These are phyloP conservation scores for Isaurus tuberculatus DNA, from an alignment of 92 coral and sea anemone genomes.

Conservation along the genomic window DNA sequence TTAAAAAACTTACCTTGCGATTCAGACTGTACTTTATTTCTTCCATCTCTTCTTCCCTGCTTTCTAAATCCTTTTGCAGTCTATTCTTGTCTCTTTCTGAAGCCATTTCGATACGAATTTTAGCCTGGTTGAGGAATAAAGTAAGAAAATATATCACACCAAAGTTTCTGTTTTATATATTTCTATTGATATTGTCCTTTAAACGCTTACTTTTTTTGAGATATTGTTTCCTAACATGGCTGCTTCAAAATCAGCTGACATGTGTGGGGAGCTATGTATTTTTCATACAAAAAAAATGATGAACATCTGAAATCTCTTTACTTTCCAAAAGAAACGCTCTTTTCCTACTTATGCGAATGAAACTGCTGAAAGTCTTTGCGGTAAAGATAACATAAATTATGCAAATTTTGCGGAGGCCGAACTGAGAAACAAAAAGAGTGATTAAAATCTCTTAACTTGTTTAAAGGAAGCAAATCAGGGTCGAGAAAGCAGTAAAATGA, in stretches of 20 bases:
- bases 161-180: neutral
- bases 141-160: neutral
- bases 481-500: no score
- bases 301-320: no score
- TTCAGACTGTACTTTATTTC: conserved; percentile 78
- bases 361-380: no score
- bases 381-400: no score
- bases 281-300: neutral
- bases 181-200: neutral
- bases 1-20: conserved; percentile 71
- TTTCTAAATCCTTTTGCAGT: conserved; percentile 85
- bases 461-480: no score
- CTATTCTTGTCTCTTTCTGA: conserved; percentile 82
- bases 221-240: neutral
- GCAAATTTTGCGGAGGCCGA: no score
- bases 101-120: conserved; percentile 95
- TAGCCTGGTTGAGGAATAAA: conserved; percentile 58
- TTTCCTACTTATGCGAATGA: no score
- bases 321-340: no score
- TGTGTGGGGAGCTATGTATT: neutral
- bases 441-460: no score
- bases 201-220: neutral
- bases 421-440: no score
- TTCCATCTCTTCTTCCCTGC: conserved; percentile 91
- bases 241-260: neutral